Evolutionary conservation across 2,113 vertebrate genomes (phyloP).

Genomic region (Hyaena hyaena): DNA sequence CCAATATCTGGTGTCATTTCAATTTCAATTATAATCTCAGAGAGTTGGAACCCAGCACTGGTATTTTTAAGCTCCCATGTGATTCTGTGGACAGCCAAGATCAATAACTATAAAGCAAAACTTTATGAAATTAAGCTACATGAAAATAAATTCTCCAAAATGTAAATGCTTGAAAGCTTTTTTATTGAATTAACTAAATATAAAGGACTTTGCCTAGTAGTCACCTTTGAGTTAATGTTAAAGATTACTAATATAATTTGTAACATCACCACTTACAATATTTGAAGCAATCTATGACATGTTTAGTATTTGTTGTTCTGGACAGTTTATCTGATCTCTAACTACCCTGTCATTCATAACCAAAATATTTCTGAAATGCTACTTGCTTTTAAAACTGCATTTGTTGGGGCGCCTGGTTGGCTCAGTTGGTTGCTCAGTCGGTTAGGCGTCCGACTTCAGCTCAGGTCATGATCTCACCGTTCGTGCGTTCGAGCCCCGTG

Average conservation of each 20-base stretch:
- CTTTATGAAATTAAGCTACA: not conserved
- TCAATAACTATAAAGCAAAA: not conserved
- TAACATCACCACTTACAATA: not conserved
- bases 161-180: not conserved
- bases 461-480: too few species aligned
- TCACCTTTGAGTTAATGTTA: not conserved
- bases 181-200: not conserved
- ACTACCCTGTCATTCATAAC: not conserved
- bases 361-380: not conserved
- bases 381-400: not conserved
- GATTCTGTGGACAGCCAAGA: not conserved
- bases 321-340: not conserved
- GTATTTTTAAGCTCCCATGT: not conserved
- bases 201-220: not conserved
- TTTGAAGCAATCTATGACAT: not conserved
- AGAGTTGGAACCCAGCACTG: not conserved
- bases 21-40: not conserved
- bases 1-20: not conserved
- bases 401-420: not conserved
- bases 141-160: not conserved
- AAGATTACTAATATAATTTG: not conserved
- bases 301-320: not conserved
- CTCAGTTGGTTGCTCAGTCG: too few species aligned
- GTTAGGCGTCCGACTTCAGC: too few species aligned
- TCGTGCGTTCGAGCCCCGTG: too few species aligned